Evolutionary conservation across 2,888 invertebrate genomes (phyloP), one percentile per base, ranked within the genome.

Genomic region (Trachelus iudaicus): DNA sequence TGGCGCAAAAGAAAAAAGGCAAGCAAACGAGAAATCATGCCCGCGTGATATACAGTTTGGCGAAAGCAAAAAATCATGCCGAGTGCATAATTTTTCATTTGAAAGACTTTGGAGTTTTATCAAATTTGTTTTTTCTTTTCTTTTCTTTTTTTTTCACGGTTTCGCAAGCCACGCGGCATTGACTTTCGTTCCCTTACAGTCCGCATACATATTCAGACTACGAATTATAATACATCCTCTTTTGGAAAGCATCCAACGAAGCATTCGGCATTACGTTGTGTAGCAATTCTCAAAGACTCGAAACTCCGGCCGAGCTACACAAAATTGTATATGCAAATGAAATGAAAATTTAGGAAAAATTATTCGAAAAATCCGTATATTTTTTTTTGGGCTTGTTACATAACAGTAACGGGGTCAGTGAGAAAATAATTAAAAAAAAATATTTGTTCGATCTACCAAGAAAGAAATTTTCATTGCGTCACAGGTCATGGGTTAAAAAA

Each of bases 191-290:
- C 9, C 15, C 23, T 23, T 9, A 15, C 23, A 23, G 23, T 15
- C 56, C 56, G 56, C 23, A 56, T 56, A 56, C 56, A 56, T 56
- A 56, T 56, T 56, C 35, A 78, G 78, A 77, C 81, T 82, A 78
- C 85, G 84, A 86, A 85, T 84, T 73, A 83, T 81, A 80, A 81
- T 82, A 15, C 56, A 83, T 78, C 76, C 79, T 82, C 79, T 84
- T 85, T 85, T 86, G 87, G 86, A 86, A 79, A 78, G 79, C 77
- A 81, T 87, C 85, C 87, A 87, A 83, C 77, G 31, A 31, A 30
- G 71, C 56, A 23, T 56, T 56, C 56, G 56, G 56, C 56, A 23
- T 56, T 56, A 9, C 56, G 56, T 56, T 0, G 23, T 1, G 15
- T 23, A 9, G 56, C 56, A 56, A 56, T 56, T 23, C 23, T 23